Conservation (phyloP, 1,140 invertebrate genomes). For the Phthorimaea operculella region DNA sequence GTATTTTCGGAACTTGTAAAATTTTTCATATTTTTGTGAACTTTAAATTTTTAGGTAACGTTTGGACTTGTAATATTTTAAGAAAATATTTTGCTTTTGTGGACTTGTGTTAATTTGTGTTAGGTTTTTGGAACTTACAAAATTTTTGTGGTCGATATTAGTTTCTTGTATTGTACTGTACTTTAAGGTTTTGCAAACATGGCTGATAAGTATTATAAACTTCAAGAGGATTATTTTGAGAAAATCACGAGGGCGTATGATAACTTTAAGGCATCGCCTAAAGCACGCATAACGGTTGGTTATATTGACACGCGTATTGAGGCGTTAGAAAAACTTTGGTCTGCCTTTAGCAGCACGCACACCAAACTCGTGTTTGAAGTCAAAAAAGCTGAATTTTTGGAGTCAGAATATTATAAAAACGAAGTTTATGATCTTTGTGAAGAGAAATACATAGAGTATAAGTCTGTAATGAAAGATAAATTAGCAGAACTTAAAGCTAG, state of each 20-base stretch:
- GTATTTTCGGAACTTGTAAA: not conserved
- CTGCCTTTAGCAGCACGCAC: not conserved
- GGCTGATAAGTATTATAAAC: not conserved
- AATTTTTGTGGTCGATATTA: not conserved
- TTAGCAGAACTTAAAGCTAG: not conserved
- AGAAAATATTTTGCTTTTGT: not conserved
- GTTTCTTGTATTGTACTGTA: not conserved
- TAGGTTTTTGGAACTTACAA: not conserved
- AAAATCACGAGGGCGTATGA: not conserved
- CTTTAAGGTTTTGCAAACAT: not conserved
- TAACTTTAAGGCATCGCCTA: not conserved
- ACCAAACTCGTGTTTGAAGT: not conserved
- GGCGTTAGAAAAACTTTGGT: not conserved
- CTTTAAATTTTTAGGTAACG: not conserved
- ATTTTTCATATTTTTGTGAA: not conserved
- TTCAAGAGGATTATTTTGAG: not conserved
- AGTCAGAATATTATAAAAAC: not conserved
- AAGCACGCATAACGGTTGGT: not conserved
- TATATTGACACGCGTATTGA: not conserved
- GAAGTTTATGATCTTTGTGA: not conserved
- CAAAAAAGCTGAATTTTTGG: not conserved
- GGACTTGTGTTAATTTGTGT: not conserved
- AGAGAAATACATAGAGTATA: constrained; percentile 1
- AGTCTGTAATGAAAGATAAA: not conserved
- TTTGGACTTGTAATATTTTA: no score